phyloP scores from a whole-genome alignment of 2,113 vertebrate genomes.

The Aptenodytes forsteri region DNA sequence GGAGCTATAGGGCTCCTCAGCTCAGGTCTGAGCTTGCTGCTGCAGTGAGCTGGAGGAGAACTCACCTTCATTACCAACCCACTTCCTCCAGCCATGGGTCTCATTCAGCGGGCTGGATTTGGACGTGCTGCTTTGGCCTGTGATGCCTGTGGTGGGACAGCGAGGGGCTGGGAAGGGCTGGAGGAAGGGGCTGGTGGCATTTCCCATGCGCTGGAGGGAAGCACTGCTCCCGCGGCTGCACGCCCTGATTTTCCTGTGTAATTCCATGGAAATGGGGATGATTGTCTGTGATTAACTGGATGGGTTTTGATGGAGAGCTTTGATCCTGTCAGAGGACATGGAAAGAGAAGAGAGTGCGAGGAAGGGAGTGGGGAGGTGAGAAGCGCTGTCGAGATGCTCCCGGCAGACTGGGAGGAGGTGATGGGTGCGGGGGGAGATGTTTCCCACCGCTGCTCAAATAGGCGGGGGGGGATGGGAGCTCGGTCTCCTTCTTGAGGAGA shows the following conservation, averaged over 20 bases:
- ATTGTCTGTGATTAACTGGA: neutral
- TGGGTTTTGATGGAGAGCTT: neutral
- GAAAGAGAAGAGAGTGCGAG: neutral
- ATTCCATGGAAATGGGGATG: neutral
- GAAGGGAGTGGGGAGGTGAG: neutral
- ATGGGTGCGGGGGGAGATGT: neutral
- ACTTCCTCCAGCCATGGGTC: neutral
- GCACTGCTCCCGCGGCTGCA: neutral
- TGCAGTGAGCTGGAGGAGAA: neutral
- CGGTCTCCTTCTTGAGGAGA: neutral
- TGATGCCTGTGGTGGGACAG: neutral
- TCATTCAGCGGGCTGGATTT: rapidly evolving
- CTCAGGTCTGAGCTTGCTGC: neutral
- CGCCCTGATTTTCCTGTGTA: neutral
- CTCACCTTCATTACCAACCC: too few relatives aligned
- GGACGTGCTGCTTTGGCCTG: rapidly evolving
- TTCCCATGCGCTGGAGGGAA: neutral
- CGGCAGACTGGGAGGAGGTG: neutral
- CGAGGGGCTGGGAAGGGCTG: neutral
- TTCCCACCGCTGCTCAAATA: neutral
- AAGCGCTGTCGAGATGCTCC: neutral
- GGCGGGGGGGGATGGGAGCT: neutral
- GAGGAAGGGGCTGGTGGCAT: neutral
- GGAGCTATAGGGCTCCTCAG: neutral
- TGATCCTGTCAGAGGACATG: neutral